These are phyloP conservation scores for Abramis brama DNA, from an alignment of 2,113 vertebrate species.

Conservation along the genomic window DNA sequence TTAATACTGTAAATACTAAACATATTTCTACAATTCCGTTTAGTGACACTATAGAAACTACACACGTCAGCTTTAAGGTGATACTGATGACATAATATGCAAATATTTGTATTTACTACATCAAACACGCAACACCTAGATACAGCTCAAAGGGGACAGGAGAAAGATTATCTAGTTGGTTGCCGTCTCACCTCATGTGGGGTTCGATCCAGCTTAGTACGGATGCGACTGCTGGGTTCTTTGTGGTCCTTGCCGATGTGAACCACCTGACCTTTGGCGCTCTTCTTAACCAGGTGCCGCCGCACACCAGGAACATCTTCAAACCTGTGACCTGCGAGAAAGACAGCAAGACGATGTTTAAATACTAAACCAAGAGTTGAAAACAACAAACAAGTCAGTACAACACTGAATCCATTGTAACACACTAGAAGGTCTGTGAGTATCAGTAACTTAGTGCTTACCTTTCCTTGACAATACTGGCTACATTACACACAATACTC, in stretches of 20 bases:
- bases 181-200: slow-evolving; percentile 81
- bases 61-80: not conserved
- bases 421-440: not conserved
- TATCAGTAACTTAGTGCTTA: slow-evolving; percentile 5
- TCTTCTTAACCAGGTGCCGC: slow-evolving; percentile 85
- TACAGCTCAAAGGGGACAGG: not conserved
- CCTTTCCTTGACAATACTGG: not conserved
- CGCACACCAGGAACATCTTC: slow-evolving; percentile 86
- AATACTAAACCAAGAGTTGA: not conserved
- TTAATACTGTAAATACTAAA: not conserved
- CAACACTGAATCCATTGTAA: not conserved
- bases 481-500: not conserved
- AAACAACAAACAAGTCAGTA: not conserved
- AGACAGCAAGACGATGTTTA: not conserved
- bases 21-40: not conserved
- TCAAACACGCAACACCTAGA: not conserved
- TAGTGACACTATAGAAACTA: not conserved
- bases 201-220: slow-evolving; percentile 75
- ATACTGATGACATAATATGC: not conserved
- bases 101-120: not conserved
- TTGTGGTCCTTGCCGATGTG: slow-evolving; percentile 79
- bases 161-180: not conserved
- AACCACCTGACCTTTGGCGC: slow-evolving; percentile 78
- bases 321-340: slow-evolving; percentile 82
- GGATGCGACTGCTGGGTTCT: slow-evolving; percentile 74